A percentile compares a stretch with the other conserved stretches of the same genome.
Evolutionary conservation across 2,797 vertebrate genomes (phyloP).

Genomic region (Tachyglossus aculeatus): DNA sequence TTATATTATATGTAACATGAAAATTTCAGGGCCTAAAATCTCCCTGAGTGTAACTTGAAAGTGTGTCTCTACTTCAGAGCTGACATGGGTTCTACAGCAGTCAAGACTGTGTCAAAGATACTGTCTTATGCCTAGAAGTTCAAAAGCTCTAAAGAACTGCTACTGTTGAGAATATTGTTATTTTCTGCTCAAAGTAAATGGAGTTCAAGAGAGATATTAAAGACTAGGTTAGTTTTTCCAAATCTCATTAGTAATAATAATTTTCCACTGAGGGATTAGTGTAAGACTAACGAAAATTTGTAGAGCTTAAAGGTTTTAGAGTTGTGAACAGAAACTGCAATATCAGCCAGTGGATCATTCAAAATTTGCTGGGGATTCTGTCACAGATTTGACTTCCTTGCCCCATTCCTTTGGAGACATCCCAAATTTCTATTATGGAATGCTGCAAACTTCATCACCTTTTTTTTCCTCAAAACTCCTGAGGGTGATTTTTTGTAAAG

Average conservation of each 20-base stretch:
- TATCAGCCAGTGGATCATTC: too few species aligned
- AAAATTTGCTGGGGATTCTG: not conserved
- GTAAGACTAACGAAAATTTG: not conserved
- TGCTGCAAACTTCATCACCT: too few species aligned
- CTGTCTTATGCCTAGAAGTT: not conserved
- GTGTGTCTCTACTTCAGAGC: not conserved
- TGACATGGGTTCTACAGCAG: not conserved
- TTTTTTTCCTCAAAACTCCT: too few species aligned
- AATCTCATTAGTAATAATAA: not conserved
- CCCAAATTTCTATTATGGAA: not conserved
- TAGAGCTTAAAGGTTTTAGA: not conserved
- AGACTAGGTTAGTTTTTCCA: too few species aligned
- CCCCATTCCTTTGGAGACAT: not conserved
- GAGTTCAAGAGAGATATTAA: not conserved
- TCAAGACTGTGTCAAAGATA: not conserved
- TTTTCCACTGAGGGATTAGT: not conserved
- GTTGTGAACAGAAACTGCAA: too few species aligned
- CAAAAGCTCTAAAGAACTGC: not conserved
- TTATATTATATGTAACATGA: not conserved
- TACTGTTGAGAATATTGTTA: not conserved
- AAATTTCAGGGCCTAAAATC: not conserved
- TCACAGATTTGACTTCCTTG: conserved; percentile 5
- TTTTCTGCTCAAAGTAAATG: not conserved
- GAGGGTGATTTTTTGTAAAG: not conserved
- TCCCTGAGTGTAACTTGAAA: not conserved